Conservation (phyloP, 2,797 vertebrate genomes). For the Atherinosoma microstoma region DNA sequence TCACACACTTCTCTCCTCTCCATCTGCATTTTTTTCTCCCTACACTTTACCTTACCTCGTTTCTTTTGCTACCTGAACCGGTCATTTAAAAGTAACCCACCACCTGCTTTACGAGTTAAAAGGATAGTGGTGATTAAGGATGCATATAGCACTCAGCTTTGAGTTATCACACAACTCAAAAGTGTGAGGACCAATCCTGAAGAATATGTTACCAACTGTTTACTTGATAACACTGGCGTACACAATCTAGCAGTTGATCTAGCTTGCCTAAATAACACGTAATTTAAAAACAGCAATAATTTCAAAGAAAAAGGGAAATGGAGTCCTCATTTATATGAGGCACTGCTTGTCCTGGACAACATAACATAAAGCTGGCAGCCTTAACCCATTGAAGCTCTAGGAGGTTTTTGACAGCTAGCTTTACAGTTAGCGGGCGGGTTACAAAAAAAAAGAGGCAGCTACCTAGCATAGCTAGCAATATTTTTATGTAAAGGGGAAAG, state of each 20-base stretch:
- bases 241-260: neutral
- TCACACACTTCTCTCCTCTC: neutral
- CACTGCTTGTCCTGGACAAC: neutral
- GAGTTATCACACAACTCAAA: neutral
- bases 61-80: neutral
- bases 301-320: neutral
- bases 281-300: neutral
- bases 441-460: constrained; percentile 43
- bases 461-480: constrained; percentile 43
- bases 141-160: neutral
- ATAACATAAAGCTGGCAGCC: constrained; percentile 1
- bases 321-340: accelerated
- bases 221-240: constrained; percentile 34
- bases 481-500: constrained; percentile 6
- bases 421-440: constrained; percentile 57
- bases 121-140: neutral
- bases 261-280: neutral
- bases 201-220: constrained; percentile 6
- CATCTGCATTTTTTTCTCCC: neutral
- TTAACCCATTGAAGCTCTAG: constrained; percentile 26
- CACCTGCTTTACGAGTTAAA: neutral
- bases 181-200: constrained; percentile 18
- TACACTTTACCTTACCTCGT: neutral
- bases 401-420: constrained; percentile 65
- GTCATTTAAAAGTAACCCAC: neutral